phyloP scores from a whole-genome alignment of 2,888 invertebrate species.

The Nephrotoma appendiculata region DNA sequence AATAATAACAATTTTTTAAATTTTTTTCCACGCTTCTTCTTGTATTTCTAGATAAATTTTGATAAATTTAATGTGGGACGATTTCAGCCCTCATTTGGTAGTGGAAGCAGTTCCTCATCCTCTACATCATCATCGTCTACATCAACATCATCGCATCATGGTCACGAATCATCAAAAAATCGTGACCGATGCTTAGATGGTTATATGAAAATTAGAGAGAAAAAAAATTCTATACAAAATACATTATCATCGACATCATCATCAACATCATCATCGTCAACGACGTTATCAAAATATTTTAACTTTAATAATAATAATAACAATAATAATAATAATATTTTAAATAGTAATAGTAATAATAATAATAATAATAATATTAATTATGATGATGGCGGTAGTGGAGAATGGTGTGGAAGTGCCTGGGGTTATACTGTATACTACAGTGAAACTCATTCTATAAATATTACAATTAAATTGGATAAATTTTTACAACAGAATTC shows the following conservation, averaged over 20 bases:
- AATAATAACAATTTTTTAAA: neutral
- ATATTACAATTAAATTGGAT: slow-evolving; percentile 55
- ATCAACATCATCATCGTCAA: neutral
- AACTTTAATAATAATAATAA: neutral
- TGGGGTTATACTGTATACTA: slow-evolving; percentile 78
- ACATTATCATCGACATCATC: neutral
- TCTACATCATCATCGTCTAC: neutral
- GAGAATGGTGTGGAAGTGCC: slow-evolving; percentile 72
- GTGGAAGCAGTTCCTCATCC: neutral
- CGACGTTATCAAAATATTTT: slow-evolving; percentile 1
- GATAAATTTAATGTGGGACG: slow-evolving; percentile 72
- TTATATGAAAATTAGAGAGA: slow-evolving; percentile 41
- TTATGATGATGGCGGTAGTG: slow-evolving; percentile 47
- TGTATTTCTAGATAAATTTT: slow-evolving; percentile 55
- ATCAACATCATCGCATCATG: slow-evolving; percentile 27
- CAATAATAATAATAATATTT: neutral
- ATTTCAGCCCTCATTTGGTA: slow-evolving; percentile 29
- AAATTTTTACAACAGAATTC: slow-evolving; percentile 54
- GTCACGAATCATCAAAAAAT: slow-evolving; percentile 26
- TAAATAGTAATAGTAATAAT: slow-evolving; percentile 1
- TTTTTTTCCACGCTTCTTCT: slow-evolving; percentile 4
- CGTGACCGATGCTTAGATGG: slow-evolving; percentile 63
- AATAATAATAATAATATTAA: neutral
- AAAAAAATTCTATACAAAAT: neutral
- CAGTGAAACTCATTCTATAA: slow-evolving; percentile 66